A percentile compares a stretch with the other conserved stretches of the same genome.
phyloP scores from a whole-genome alignment of 1,140 invertebrate genomes.

The Tetragonula clypearis region DNA sequence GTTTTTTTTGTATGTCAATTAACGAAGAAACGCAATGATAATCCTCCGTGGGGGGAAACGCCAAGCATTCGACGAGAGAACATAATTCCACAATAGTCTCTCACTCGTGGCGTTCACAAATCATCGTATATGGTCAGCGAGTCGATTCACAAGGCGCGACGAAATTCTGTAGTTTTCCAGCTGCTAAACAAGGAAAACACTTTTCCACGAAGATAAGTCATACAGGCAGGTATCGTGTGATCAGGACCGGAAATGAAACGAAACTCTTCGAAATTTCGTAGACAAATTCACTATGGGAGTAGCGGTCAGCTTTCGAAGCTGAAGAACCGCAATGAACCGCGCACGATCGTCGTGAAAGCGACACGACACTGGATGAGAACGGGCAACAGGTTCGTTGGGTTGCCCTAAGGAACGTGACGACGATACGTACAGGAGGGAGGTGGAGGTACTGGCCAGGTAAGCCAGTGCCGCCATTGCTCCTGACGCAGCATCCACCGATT shows the following conservation, averaged over 20 bases:
- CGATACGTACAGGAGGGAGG: conserved; percentile 6
- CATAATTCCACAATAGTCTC: neutral
- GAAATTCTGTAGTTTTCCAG: neutral
- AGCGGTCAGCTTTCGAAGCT: neutral
- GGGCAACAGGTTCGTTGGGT: conserved; percentile 67
- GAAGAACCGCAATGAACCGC: conserved; percentile 15
- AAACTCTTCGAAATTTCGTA: neutral
- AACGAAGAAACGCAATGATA: neutral
- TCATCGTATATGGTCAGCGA: neutral
- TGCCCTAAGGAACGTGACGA: conserved; percentile 57
- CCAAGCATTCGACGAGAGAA: neutral
- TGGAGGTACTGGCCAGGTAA: conserved; percentile 50
- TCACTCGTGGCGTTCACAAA: neutral
- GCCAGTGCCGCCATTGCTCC: conserved; percentile 68
- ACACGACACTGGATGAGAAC: conserved; percentile 63
- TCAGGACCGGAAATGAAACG: neutral
- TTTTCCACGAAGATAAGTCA: neutral
- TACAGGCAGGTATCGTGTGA: neutral
- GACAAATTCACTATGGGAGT: neutral
- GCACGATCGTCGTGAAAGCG: conserved; percentile 54
- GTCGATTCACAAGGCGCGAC: neutral
- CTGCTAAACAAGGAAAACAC: neutral
- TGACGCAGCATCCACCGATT: conserved; percentile 66
- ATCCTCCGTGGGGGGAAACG: neutral
- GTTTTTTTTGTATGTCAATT: neutral